These are phyloP conservation scores for Lepus oiostolus DNA, from an alignment of 2,797 vertebrate species.

Conservation along the genomic window DNA sequence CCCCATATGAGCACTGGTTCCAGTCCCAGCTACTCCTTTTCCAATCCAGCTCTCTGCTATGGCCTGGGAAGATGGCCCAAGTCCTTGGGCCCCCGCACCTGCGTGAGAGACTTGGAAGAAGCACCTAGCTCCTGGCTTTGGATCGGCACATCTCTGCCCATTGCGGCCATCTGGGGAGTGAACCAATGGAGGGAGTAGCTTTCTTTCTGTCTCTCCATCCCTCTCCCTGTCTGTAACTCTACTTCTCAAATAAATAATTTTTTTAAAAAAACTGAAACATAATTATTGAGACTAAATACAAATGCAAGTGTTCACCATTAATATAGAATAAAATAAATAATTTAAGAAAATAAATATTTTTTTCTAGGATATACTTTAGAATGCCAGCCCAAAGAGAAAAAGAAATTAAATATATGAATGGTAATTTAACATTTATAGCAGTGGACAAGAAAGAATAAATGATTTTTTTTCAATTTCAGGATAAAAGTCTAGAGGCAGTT, in stretches of 20 bases:
- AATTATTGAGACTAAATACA: neutral
- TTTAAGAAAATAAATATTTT: neutral
- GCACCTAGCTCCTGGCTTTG: no score
- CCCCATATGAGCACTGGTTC: no score
- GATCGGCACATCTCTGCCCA: no score
- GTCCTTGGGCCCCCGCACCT: no score
- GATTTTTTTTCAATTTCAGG: neutral
- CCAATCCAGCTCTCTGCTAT: no score
- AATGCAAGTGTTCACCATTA: neutral
- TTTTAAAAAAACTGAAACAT: neutral
- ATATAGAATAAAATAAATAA: neutral
- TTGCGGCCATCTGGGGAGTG: no score
- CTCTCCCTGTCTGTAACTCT: no score
- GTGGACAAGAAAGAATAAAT: neutral
- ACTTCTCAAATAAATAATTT: neutral
- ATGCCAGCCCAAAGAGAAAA: neutral
- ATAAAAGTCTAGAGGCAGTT: neutral
- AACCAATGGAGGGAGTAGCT: no score
- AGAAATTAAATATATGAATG: slow-evolving; percentile 1
- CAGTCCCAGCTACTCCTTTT: no score
- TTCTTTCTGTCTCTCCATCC: no score
- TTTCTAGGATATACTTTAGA: neutral
- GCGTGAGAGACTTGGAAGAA: no score
- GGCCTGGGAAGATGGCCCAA: no score
- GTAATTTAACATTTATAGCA: neutral